Evolutionary conservation across 2,113 vertebrate genomes (phyloP), one percentile per base, ranked within the genome.

Genomic region (Sturnus vulgaris): DNA sequence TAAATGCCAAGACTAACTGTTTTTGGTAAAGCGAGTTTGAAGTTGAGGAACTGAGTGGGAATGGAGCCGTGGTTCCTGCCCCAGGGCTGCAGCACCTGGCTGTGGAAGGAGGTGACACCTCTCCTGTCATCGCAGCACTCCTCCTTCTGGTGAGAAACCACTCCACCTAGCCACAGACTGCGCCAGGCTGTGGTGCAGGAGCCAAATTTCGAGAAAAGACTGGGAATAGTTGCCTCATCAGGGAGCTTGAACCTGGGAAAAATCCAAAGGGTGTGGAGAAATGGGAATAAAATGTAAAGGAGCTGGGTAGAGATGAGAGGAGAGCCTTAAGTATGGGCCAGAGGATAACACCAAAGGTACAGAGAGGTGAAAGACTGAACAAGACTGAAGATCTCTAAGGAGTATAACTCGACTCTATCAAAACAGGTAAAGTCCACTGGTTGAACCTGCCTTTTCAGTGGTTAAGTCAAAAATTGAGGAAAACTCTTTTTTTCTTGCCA

Each of bases 141-240:
- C 44, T 88, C 30, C 44, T 71, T 52, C 82, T 76, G 75, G 52
- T 22, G 33, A 10, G 24, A 40, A 40, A 23, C 23, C 31, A 33
- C 17, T 23, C 4, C 15, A 18, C 11, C 0, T 1, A 1, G 35
- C 70, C 30, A 42, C 39, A 6, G 53, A 2, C 21, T 19, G 18
- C 18, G 22, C 12, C 50, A 31, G 16, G 2, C 2, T 11, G 6
- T 12, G 22, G 12, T 7, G 17, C 31, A 20, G 82, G 19, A 61
- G 17, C 20, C 50, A 44, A 5, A 17, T 49, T 39, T 4, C 37
- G 16, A 39, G 24, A 72, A 15, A 3, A 61, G 8, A 21, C 27
- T 0, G 5, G 33, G 12, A 47, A 69, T 44, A 77, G 35, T 47
- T 46, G 9, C 13, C 24, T 56, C 13, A 46, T 49, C 31, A 19